phyloP scores from a whole-genome alignment of 2,113 vertebrate species.

The Urocynchramus pylzowi region DNA sequence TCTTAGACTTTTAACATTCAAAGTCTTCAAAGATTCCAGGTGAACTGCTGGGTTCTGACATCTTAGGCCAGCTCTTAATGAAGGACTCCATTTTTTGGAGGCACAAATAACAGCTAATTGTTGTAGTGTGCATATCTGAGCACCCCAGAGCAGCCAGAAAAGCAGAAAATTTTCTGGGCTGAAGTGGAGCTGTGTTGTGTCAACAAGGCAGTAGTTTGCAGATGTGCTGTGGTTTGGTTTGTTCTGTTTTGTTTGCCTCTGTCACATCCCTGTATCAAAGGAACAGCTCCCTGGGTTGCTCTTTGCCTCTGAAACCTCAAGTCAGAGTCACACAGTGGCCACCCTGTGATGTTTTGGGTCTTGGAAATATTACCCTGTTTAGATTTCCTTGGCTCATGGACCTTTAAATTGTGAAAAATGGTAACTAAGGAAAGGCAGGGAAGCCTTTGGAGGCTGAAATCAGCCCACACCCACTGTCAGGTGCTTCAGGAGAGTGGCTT shows the following conservation, averaged over 20 bases:
- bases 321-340: no score
- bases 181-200: background rate
- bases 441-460: background rate
- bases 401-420: background rate
- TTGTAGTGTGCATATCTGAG: background rate
- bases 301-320: background rate
- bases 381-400: background rate
- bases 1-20: background rate
- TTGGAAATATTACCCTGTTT: background rate
- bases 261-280: background rate
- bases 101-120: background rate
- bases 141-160: background rate
- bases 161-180: background rate
- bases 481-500: background rate
- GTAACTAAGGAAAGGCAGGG: background rate
- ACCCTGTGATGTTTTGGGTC: background rate
- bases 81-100: background rate
- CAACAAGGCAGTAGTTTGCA: background rate
- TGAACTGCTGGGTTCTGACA: background rate
- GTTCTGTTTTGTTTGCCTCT: background rate
- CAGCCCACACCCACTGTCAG: background rate
- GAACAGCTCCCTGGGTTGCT: background rate
- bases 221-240: background rate
- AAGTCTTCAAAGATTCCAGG: constrained; percentile 15
- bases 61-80: background rate